Evolutionary conservation across 2,797 vertebrate species (phyloP).

Genomic region (Melanotaenia maccullochi): DNA sequence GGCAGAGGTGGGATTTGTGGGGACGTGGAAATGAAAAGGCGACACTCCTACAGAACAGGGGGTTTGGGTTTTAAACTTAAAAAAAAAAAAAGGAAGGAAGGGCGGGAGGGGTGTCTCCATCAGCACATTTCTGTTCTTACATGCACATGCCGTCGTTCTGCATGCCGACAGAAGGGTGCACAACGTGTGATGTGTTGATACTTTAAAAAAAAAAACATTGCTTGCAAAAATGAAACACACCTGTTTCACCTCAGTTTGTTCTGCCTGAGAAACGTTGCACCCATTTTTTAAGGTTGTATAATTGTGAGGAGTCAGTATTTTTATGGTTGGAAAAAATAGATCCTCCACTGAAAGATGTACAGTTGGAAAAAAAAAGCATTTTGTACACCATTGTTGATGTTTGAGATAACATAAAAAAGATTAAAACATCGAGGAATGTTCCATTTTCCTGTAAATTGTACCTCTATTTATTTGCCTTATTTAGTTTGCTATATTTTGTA

Average conservation of each 20-base stretch:
- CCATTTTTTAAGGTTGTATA: constrained; percentile 75
- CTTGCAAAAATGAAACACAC: constrained; percentile 57
- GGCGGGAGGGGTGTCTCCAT: constrained; percentile 25
- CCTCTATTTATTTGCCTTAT: constrained; percentile 94
- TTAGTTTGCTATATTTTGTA: constrained; percentile 92
- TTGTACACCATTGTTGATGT: constrained; percentile 86
- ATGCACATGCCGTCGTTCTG: constrained; percentile 62
- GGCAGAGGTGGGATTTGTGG: constrained; percentile 9
- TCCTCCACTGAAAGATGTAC: constrained; percentile 82
- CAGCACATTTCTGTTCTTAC: constrained; percentile 56
- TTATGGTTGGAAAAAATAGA: constrained; percentile 69
- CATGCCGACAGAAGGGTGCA: constrained; percentile 67
- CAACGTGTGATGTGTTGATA: constrained; percentile 56
- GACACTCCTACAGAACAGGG: constrained; percentile 14
- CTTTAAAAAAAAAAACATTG: constrained; percentile 47
- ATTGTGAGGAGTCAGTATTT: constrained; percentile 79
- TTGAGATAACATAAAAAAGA: constrained; percentile 70
- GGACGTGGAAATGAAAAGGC: constrained; percentile 22
- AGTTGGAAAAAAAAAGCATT: constrained; percentile 80
- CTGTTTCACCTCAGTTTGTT: constrained; percentile 60
- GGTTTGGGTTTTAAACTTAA: constrained; percentile 16
- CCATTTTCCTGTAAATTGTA: constrained; percentile 89
- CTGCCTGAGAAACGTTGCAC: constrained; percentile 74
- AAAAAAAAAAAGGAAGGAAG: not conserved
- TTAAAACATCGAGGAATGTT: constrained; percentile 84